A percentile compares a stretch with the other conserved stretches of the same genome.
These are phyloP conservation scores for Actinostola sp. DNA, from an alignment of 92 coral and sea anemone genomes.

Conservation along the genomic window DNA sequence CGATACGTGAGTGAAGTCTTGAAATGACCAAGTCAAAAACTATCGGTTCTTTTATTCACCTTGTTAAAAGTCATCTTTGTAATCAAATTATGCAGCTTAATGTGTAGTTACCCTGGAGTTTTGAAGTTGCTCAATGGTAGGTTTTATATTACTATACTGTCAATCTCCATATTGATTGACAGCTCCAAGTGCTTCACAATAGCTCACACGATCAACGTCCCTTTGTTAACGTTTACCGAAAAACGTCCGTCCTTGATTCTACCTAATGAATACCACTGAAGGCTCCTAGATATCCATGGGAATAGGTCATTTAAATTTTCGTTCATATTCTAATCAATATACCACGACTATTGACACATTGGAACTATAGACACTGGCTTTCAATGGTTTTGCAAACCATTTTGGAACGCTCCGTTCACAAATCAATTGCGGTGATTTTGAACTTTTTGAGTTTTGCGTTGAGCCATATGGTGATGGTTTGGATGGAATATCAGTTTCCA, in stretches of 20 bases:
- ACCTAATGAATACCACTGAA: constrained; percentile 64
- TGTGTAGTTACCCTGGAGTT: constrained; percentile 56
- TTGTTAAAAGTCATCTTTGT: constrained; percentile 22
- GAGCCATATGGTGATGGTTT: not conserved
- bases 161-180: constrained; percentile 71
- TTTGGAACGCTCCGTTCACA: constrained; percentile 2
- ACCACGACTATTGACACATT: not conserved
- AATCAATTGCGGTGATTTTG: constrained; percentile 1
- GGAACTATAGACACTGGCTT: not conserved
- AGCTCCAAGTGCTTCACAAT: constrained; percentile 35
- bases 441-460: constrained; percentile 5
- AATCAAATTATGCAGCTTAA: constrained; percentile 51
- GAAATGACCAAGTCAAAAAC: constrained; percentile 27
- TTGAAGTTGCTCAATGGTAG: constrained; percentile 47
- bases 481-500: not conserved
- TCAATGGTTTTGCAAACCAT: not conserved
- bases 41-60: constrained; percentile 44
- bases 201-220: constrained; percentile 42
- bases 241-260: constrained; percentile 24
- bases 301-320: constrained; percentile 31
- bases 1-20: constrained; percentile 1
- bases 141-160: constrained; percentile 38
- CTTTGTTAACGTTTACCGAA: constrained; percentile 32
- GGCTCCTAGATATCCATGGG: constrained; percentile 79
- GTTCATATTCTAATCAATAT: not conserved